phyloP scores from a whole-genome alignment of 2,797 vertebrate genomes.

The Esox lucius region DNA sequence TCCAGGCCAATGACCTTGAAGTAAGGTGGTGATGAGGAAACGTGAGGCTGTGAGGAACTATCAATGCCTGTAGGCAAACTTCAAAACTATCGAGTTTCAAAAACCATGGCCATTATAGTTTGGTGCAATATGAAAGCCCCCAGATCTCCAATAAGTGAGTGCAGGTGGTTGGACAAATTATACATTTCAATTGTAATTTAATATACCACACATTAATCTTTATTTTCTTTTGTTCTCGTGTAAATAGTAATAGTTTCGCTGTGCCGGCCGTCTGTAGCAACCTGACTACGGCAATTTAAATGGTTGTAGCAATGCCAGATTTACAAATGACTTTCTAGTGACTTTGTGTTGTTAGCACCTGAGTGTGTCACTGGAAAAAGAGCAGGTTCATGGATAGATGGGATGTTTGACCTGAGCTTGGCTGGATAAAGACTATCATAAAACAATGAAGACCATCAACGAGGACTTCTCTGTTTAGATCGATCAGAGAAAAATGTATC shows the following conservation, averaged over 20 bases:
- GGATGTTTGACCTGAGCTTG: constrained; percentile 2
- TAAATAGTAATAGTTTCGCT: constrained; percentile 58
- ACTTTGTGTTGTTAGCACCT: constrained; percentile 33
- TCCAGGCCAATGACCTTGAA: not conserved
- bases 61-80: not conserved
- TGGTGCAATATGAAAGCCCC: constrained; percentile 15
- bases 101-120: not conserved
- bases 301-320: constrained; percentile 35
- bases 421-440: constrained; percentile 12
- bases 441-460: not conserved
- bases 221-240: constrained; percentile 40
- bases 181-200: constrained; percentile 33
- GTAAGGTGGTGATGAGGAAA: not conserved
- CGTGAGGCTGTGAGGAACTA: not conserved
- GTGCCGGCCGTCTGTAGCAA: constrained; percentile 37
- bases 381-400: constrained; percentile 13
- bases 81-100: not conserved
- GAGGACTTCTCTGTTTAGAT: not conserved
- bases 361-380: constrained; percentile 21
- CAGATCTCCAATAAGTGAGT: constrained; percentile 19
- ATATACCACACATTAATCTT: constrained; percentile 19
- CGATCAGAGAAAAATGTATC: not conserved
- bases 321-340: not conserved
- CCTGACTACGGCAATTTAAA: constrained; percentile 26
- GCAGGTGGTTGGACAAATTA: constrained; percentile 28